Evolutionary conservation across 1,140 invertebrate genomes (phyloP), one percentile per base, ranked within the genome.

Genomic region (Rhysida immarginata): DNA sequence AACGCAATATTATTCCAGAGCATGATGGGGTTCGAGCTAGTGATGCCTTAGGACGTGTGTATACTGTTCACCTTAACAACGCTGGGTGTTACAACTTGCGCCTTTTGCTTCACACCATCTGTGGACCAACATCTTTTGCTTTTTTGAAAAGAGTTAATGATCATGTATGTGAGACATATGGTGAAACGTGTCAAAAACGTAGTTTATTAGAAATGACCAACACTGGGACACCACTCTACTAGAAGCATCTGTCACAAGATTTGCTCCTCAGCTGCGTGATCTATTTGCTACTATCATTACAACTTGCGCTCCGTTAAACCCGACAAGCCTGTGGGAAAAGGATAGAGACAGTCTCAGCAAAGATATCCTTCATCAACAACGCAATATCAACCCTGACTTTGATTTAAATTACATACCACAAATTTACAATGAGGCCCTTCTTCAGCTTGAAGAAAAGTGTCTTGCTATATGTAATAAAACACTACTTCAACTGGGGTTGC

Each of bases 261-360:
- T 29, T 61, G 64, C 68, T 60, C 55, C 63, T 20, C 63, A 73
- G 64, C 67, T 76, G 54, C 64, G 68, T 35, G 62, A 61, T 59
- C 65, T 71, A 61, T 73, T 74, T 63, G 64, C 65, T 25, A 69
- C 70, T 46, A 67, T 71, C 41, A 60, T 67, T 18, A 53, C 59
- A 54, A 63, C 58, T 51, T 65, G 66, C 59, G 60, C 54, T 56
- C 61, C 63, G 54, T 61, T 62, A 21, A 59, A 68, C 56, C 60
- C 65, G 44, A 50, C 24, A 55, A 26, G 59, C 51, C 48, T 72
- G 24, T 69, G 65, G 64, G 53, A 65, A 53, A 66, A 69, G 63
- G 65, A 66, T 58, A 66, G 68, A 61, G 59, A 66, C 23, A 27
- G 54, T 52, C 56, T 66, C 55, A 56, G 41, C 56, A 64, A 69